A percentile compares a stretch with the other conserved stretches of the same genome.
phyloP scores from a whole-genome alignment of 2,888 invertebrate species.

The Byasa hedistus region DNA sequence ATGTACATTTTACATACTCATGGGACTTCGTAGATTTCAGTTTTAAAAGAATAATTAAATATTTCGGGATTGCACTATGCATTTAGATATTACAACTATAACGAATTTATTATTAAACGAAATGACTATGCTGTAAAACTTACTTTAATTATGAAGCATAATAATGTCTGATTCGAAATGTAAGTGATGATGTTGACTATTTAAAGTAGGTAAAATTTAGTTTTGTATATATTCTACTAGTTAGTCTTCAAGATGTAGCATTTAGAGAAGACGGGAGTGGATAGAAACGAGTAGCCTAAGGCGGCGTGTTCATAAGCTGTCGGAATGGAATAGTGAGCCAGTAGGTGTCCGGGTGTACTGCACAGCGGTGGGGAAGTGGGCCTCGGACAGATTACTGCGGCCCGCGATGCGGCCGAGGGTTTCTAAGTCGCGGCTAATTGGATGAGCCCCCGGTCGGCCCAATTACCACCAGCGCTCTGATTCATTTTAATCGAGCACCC shows the following conservation, averaged over 20 bases:
- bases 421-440: conserved; percentile 78
- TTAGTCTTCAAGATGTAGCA: not conserved
- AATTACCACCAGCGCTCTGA: conserved; percentile 75
- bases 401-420: conserved; percentile 63
- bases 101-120: no score
- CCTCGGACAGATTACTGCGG: conserved; percentile 55
- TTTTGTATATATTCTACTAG: no score
- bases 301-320: conserved; percentile 10
- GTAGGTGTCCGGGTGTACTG: conserved; percentile 11
- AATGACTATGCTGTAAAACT: no score
- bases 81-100: no score
- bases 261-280: conserved; percentile 42
- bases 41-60: not conserved
- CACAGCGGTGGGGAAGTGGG: conserved; percentile 8
- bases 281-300: conserved; percentile 36
- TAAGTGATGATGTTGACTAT: no score
- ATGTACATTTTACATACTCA: not conserved
- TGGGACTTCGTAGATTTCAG: not conserved
- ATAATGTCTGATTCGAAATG: no score
- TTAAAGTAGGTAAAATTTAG: no score
- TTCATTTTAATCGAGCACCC: conserved; percentile 77
- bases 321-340: not conserved
- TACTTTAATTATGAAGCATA: no score
- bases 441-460: conserved; percentile 67
- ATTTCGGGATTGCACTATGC: not conserved